A percentile compares a stretch with the other conserved stretches of the same genome.
These are phyloP conservation scores for Heliocidaris erythrogramma DNA, from an alignment of 35 echinoderm and acorn worm genomes.

Conservation along the genomic window DNA sequence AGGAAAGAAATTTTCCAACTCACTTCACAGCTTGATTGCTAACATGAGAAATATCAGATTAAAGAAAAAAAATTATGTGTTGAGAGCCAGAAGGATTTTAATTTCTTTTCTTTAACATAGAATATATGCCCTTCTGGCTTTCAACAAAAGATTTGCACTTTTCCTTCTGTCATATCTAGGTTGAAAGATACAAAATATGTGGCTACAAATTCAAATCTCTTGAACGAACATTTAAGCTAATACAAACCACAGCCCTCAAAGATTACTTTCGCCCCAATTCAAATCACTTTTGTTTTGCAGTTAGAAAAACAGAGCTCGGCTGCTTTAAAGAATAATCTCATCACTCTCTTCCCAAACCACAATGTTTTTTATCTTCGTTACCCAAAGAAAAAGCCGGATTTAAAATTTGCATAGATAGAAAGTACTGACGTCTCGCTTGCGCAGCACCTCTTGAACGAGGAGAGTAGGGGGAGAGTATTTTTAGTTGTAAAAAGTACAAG, in stretches of 20 bases:
- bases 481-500: constrained; percentile 33
- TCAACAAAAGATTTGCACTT: background rate
- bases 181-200: background rate
- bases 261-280: constrained; percentile 1
- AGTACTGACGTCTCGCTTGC: background rate
- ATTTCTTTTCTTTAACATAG: background rate
- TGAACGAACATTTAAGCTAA: background rate
- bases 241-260: background rate
- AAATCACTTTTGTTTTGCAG: background rate
- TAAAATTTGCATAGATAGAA: constrained; percentile 10
- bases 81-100: too few relatives aligned
- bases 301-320: background rate
- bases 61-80: background rate
- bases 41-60: background rate
- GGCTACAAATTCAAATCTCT: background rate
- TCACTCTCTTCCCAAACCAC: background rate
- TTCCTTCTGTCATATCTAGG: background rate
- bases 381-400: background rate
- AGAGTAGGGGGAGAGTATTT: background rate
- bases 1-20: background rate
- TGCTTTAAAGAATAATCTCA: background rate
- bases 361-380: background rate
- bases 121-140: background rate
- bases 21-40: background rate
- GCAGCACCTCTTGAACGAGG: background rate